A percentile compares a stretch with the other conserved stretches of the same genome.
Conservation (phyloP, 2,113 vertebrate genomes). For the Phoenicopterus ruber region DNA sequence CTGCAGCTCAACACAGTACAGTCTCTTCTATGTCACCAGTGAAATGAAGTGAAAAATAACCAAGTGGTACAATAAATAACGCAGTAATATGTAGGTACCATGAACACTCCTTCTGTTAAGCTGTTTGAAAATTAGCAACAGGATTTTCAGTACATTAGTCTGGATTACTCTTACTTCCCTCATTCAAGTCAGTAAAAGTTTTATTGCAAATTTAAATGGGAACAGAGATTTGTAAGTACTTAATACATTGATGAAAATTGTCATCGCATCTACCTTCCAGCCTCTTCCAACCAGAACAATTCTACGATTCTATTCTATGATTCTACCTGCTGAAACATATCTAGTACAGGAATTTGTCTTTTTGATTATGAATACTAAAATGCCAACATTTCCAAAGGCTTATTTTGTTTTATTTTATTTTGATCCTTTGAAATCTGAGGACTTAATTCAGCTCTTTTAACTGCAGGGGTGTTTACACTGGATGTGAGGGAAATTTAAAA, state of each 20-base stretch:
- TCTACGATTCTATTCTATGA: too few relatives aligned
- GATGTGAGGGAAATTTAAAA: neutral
- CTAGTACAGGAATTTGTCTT: neutral
- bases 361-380: neutral
- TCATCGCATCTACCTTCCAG: rapidly evolving
- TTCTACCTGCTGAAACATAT: neutral
- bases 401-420: neutral
- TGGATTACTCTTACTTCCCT: neutral
- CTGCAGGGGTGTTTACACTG: neutral
- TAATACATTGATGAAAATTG: neutral
- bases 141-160: neutral
- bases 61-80: neutral
- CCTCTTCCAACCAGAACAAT: too few relatives aligned
- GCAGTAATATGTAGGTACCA: neutral
- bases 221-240: neutral
- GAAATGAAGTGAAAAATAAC: neutral
- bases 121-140: neutral
- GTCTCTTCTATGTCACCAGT: neutral
- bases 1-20: neutral
- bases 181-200: neutral
- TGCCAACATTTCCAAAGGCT: neutral
- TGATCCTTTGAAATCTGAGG: neutral
- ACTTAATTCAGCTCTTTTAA: neutral
- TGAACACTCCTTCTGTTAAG: neutral
- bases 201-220: neutral